Evolutionary conservation across 1,140 invertebrate species (phyloP), one percentile per base, ranked within the genome.

Genomic region (Euglossa dilemma): DNA sequence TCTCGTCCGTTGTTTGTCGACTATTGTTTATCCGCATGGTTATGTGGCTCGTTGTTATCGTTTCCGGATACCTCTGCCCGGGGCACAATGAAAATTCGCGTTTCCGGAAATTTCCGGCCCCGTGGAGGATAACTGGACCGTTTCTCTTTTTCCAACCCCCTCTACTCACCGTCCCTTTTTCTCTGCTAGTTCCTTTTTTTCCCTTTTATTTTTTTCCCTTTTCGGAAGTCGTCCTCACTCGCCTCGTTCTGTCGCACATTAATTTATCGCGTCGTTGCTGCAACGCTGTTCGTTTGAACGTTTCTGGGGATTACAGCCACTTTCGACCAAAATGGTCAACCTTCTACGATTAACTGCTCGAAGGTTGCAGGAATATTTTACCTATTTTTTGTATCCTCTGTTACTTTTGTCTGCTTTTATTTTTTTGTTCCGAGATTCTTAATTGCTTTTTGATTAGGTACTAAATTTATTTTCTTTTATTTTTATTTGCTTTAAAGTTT

Each of bases 1-100:
- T 80, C 67, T 54, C 75, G 43, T 47, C 67, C 50, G 56, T 54
- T 83, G 74, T 83, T 78, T 61, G 80, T n/a, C 73, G 80, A 63
- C 73, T 78, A 83, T 83, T 83, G 80, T 83, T 83, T 78, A 78
- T 83, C 80, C 73, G 47, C 80, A 54, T 74, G 63, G 80, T 82
- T 82, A 82, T 76, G 80, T 28, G 63, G 36, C 72, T 75, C 80
- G 72, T 67, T 82, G 80, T 76, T 82, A 82, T 82, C 72, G 80
- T 67, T 67, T 82, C 80, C 80, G 80, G 80, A 76, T 82, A 82
- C 80, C 78, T 43, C 43, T 47, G 50, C 47, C 23, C 70, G 43
- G 52, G 52, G 72, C 52, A 82, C 80, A 82, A 82, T 82, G 80
- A 82, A 82, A 75, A 82, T 64, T 75, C 80, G 52, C 23, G 72